Conservation (phyloP, 2,888 invertebrate genomes). For the Kuschelorhynchus macadamiae region DNA sequence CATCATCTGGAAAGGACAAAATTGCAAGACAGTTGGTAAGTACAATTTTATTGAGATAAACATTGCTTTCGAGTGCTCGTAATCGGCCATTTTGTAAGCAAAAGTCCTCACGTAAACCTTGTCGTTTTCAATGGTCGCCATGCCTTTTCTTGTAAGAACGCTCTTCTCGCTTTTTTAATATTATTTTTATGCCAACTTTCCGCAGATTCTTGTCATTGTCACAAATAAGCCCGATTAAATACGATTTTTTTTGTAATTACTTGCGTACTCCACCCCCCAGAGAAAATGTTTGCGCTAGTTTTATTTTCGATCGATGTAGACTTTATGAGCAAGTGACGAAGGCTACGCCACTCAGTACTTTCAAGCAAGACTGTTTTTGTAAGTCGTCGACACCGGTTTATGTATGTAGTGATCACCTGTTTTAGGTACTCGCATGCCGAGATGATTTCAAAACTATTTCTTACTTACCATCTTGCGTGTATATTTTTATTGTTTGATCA, state of each 20-base stretch:
- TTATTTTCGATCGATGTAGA: slow-evolving; percentile 44
- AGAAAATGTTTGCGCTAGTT: slow-evolving; percentile 26
- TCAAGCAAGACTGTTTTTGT: slow-evolving; percentile 31
- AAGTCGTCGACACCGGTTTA: slow-evolving; percentile 43
- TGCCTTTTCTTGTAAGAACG: slow-evolving; percentile 55
- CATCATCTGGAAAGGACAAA: slow-evolving; percentile 74
- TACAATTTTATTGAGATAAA: slow-evolving; percentile 56
- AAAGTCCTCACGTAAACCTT: slow-evolving; percentile 75
- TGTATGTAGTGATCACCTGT: slow-evolving; percentile 39
- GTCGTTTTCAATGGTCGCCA: slow-evolving; percentile 52
- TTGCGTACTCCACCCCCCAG: no score
- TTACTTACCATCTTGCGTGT: slow-evolving; percentile 8
- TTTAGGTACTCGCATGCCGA: slow-evolving; percentile 23
- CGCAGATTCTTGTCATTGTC: no score
- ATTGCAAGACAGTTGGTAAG: slow-evolving; percentile 76
- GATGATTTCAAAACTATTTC: slow-evolving; percentile 6
- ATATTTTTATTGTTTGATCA: no score
- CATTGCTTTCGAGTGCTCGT: slow-evolving; percentile 4
- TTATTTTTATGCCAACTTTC: slow-evolving; percentile 6
- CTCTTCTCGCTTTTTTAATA: slow-evolving; percentile 27
- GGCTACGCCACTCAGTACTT: slow-evolving; percentile 30
- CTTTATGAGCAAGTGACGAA: slow-evolving; percentile 32
- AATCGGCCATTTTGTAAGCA: slow-evolving; percentile 76
- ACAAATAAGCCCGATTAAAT: no score
- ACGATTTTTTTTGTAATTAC: no score